Base-by-base conservation (phyloP, 2,888 invertebrate species). In the Drosophila emarginata region DNA sequence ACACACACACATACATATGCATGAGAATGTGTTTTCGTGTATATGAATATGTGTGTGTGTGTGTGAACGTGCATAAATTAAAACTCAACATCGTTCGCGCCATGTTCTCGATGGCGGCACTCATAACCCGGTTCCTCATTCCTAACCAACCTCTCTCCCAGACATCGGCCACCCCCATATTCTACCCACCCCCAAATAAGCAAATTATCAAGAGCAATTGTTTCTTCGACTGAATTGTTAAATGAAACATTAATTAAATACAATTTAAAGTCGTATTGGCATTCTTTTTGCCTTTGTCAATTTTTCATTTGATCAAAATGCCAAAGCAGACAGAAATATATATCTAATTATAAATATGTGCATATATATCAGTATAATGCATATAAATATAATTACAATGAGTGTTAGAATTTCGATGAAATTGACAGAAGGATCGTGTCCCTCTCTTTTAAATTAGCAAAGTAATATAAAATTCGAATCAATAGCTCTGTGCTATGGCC, bases 21-120 rank as follows among this genome's bases (percentile, higher is more conserved):
- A 45, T 45, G 4, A 21, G 21, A 32, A 39, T 28, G 28, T 28
- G 6, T 28, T 18, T 58, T 7, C 39, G 15, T 7, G 37, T 66
- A 45, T 63, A 11, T 74, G 78, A 53, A 67, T 76, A 72, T 67
- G 80, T n/a, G 37, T 58, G 11, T 45, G 15, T 7, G 37, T 66
- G 52, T 63, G 21, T 74, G 78, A 53, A 67, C 75, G 73, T 67
- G 80, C 78, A 83, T 86, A 85, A 78, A 80, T 86, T 81, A 84
- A 84, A 85, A 72, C 64, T 79, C 71, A 69, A 71, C 61, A 53
- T 63, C 62, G 67, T 64, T 64, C 66, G 63, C 65, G 67, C 51
- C 64, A 56, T 70, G 74, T 74, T 64, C 78, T 72, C 81, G 61
- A 81, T 76, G 72, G 70, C 63, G 71, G 64, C 72, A 78, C 83